Conservation (phyloP, 1,140 invertebrate genomes). For the Potamilus streckersoni region DNA sequence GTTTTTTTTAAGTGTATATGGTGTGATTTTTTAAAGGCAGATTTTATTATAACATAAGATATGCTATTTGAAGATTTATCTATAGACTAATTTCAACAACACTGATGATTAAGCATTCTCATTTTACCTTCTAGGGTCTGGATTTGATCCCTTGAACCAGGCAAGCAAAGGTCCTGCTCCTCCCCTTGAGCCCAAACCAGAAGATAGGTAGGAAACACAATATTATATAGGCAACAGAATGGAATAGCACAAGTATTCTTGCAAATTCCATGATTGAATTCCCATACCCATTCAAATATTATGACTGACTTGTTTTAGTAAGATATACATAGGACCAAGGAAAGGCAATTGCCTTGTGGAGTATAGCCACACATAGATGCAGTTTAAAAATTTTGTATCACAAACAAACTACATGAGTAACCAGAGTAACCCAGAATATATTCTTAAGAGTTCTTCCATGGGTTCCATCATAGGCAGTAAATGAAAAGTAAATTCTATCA, state of each 20-base stretch:
- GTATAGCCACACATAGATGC: too few species aligned
- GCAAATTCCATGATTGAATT: neutral
- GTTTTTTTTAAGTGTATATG: neutral
- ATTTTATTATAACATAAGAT: neutral
- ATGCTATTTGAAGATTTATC: neutral
- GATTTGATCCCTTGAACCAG: conserved; percentile 85
- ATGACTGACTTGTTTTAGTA: too few species aligned
- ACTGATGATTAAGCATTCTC: conserved; percentile 5
- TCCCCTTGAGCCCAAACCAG: conserved; percentile 77
- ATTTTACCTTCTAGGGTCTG: conserved; percentile 64
- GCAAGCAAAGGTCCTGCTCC: conserved; percentile 71
- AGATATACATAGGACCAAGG: too few species aligned
- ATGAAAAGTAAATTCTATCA: too few species aligned
- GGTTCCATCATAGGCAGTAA: too few species aligned
- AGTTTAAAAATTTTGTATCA: too few species aligned
- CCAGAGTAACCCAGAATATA: too few species aligned
- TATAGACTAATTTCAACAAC: neutral
- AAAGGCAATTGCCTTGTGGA: too few species aligned
- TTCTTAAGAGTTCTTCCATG: too few species aligned
- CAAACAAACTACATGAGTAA: too few species aligned
- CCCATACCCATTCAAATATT: too few species aligned
- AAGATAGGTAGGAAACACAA: conserved; percentile 76
- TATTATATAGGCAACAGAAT: neutral
- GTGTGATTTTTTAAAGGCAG: neutral
- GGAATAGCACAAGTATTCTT: neutral